phyloP scores from a whole-genome alignment of 2,888 invertebrate genomes.

The Trichopoda pennipes region DNA sequence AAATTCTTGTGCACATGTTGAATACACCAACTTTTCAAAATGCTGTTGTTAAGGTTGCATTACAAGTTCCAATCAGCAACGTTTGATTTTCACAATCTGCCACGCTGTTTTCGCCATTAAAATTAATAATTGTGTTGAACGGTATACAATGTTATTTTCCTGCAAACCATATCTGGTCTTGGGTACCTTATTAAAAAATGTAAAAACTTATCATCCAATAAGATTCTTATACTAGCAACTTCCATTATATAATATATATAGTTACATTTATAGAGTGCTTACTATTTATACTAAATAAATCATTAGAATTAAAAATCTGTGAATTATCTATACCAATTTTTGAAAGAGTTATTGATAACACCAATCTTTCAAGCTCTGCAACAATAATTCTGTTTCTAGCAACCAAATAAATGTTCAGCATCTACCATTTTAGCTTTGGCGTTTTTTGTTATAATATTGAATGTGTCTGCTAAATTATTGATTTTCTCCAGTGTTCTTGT shows the following conservation, averaged over 20 bases:
- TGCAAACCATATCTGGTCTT: slow-evolving; percentile 63
- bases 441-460: background rate
- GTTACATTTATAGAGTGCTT: slow-evolving; percentile 8
- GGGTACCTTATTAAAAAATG: slow-evolving; percentile 66
- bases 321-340: background rate
- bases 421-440: slow-evolving; percentile 9
- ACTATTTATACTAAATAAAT: slow-evolving; percentile 10
- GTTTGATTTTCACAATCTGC: slow-evolving; percentile 65
- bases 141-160: slow-evolving; percentile 47
- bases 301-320: no score
- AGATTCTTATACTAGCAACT: slow-evolving; percentile 44
- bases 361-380: slow-evolving; percentile 14
- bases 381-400: slow-evolving; percentile 64
- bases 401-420: slow-evolving; percentile 41
- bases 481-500: background rate
- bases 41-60: background rate
- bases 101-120: slow-evolving; percentile 52
- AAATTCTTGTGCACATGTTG: slow-evolving; percentile 65
- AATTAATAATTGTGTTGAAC: slow-evolving; percentile 61
- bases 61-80: no score
- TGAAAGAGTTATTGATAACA: background rate
- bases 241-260: background rate
- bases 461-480: background rate
- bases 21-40: background rate
- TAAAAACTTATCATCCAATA: slow-evolving; percentile 57